Base-by-base conservation (phyloP, 2,888 invertebrate species). In the Bimastos eiseni region DNA sequence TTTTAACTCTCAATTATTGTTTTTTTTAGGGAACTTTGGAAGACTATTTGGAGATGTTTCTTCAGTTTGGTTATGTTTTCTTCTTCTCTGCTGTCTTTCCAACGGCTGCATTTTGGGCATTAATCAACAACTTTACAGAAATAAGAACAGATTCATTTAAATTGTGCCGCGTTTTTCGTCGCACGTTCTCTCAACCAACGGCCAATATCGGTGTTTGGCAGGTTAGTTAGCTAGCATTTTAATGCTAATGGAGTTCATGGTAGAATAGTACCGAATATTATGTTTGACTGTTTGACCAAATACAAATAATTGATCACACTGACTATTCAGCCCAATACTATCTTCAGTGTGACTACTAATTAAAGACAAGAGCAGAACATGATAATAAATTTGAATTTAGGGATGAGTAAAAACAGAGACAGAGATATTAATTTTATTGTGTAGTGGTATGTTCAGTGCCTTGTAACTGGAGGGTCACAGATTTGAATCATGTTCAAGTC, bases 41-140 rank as follows among this genome's bases (percentile, higher is more conserved):
- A 94, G 97, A 97, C 94, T 97, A 97, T 94, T 95, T 97, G 93
- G 97, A 97, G 95, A 96, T 97, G 95, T 97, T 97, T 94, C 96
- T 97, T 90, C 97, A 97, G 95, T 97, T 97, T 94, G 97, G 97
- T 89, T 97, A 97, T 95, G 97, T 97, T 8, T 97, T 97, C 92
- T 95, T 97, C 34, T 97, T 97, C 95, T 97, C 97, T 6, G 96
- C 97, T 0, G 97, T 97, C 17, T 97, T 97, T 93, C 97, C 97
- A 0, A 95, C 97, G 93, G 97, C 97, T 0, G 97, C 97, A 0
- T 96, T 97, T 92, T 97, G 97, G 96, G 97, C 97, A 0, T 95
- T 97, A 5, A 94, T 97, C 90, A 97, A 97, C 95, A 97, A 97
- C 94, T 94, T 97, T n/a, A 95, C 97, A 70, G 97, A 97, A 94